Percentiles rank a stretch among this genome's conserved stretches.
Evolutionary conservation across 2,888 invertebrate species (phyloP).

Genomic region (Drosophila robusta): DNA sequence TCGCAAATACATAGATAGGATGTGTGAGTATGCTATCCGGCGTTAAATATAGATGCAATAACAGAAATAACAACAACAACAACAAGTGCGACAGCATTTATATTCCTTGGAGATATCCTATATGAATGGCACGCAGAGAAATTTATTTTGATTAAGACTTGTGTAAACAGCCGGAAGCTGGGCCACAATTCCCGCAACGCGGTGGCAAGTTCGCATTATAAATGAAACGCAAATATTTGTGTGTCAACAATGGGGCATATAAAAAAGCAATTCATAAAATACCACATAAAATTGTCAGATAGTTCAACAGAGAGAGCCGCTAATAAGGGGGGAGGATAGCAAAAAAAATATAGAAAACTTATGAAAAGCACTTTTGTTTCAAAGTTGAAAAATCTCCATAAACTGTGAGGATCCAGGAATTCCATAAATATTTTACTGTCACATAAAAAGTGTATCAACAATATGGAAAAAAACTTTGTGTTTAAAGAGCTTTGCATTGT

Average conservation of each 20-base stretch:
- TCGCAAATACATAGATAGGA: conserved; percentile 12
- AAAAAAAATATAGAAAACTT: not conserved
- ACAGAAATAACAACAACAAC: conserved; percentile 4
- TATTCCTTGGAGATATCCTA: conserved; percentile 40
- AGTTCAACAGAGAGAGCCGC: conserved; percentile 6
- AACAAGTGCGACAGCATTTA: not conserved
- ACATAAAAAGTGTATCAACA: conserved; percentile 8
- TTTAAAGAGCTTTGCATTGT: not conserved
- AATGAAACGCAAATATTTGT: conserved; percentile 72
- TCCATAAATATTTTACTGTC: conserved; percentile 1
- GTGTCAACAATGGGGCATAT: conserved; percentile 60
- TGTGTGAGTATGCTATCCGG: conserved; percentile 8
- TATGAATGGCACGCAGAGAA: conserved; percentile 44
- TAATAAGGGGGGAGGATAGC: conserved; percentile 4
- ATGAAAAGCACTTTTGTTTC: conserved; percentile 21
- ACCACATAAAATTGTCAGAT: conserved; percentile 33
- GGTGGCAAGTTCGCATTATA: conserved; percentile 31
- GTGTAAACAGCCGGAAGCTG: conserved; percentile 54
- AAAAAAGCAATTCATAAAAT: conserved; percentile 54
- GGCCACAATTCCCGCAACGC: conserved; percentile 14
- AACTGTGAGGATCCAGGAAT: conserved; percentile 1
- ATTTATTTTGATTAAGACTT: conserved; percentile 67
- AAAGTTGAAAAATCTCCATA: conserved; percentile 25
- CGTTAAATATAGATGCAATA: conserved; percentile 50
- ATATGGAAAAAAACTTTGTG: not conserved